phyloP scores from a whole-genome alignment of 1,140 invertebrate genomes.

The Zaprionus taronus region DNA sequence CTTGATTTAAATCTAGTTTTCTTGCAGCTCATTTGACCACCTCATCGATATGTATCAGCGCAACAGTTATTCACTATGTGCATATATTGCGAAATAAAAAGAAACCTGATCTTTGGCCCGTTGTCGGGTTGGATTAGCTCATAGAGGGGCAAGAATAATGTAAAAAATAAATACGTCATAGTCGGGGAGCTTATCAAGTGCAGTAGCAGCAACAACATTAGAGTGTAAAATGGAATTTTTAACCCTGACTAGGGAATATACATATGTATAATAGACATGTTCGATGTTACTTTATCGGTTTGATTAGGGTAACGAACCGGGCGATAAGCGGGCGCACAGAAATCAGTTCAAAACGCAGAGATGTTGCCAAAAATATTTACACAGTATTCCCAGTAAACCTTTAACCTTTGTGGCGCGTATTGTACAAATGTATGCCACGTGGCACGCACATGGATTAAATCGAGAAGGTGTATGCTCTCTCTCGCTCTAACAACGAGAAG shows the following conservation, averaged over 20 bases:
- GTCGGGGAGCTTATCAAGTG: conserved; percentile 22
- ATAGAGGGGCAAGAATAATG: conserved; percentile 2
- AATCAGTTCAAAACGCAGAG: background rate
- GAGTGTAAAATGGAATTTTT: background rate
- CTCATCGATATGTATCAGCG: conserved; percentile 20
- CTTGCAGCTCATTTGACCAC: background rate
- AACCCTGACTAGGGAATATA: background rate
- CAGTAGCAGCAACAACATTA: background rate
- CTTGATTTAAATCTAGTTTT: background rate
- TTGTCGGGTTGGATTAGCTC: conserved; percentile 14
- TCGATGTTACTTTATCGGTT: conserved; percentile 3
- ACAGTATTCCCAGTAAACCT: conserved; percentile 3
- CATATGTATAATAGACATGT: conserved; percentile 11
- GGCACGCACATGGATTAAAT: background rate
- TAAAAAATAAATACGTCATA: conserved; percentile 19
- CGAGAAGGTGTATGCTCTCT: background rate
- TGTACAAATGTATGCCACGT: background rate
- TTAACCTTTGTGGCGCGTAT: conserved; percentile 14
- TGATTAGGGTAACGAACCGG: conserved; percentile 30
- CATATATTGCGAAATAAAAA: conserved; percentile 24
- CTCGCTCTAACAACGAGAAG: background rate
- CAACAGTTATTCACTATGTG: conserved; percentile 26
- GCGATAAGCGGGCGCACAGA: conserved; percentile 16
- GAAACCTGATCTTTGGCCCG: conserved; percentile 31
- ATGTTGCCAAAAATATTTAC: conserved; percentile 20